A percentile compares a stretch with the other conserved stretches of the same genome.
These are phyloP conservation scores for Amblyopsis rosae DNA, from an alignment of 2,113 vertebrate species.

Conservation along the genomic window DNA sequence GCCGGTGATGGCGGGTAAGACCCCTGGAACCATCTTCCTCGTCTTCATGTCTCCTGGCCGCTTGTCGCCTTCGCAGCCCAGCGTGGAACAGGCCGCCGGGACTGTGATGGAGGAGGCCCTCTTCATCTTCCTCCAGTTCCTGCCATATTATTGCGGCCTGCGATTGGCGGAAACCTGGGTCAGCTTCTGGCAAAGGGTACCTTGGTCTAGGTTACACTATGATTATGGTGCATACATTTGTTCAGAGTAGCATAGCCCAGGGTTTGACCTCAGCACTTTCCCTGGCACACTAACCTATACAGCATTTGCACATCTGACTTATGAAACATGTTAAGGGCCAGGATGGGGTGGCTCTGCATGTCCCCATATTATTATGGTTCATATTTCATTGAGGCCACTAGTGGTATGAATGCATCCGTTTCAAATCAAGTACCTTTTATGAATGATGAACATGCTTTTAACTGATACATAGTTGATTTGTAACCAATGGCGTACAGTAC, in stretches of 20 bases:
- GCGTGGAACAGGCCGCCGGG: constrained; percentile 71
- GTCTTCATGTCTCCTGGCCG: constrained; percentile 54
- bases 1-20: constrained; percentile 31
- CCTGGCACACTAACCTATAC: neutral
- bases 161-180: constrained; percentile 96
- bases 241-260: constrained; percentile 8
- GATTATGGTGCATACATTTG: constrained; percentile 12
- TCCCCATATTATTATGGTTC: neutral
- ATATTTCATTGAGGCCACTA: neutral
- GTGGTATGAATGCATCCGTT: neutral
- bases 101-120: constrained; percentile 70
- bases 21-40: constrained; percentile 47
- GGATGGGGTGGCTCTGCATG: neutral
- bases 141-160: constrained; percentile 99
- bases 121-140: constrained; percentile 97
- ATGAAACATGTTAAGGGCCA: neutral
- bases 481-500: no score
- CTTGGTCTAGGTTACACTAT: constrained; percentile 54
- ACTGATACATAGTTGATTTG: no score
- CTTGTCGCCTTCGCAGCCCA: constrained; percentile 56
- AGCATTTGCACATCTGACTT: neutral
- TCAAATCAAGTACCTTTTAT: no score
- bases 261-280: neutral
- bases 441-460: no score
- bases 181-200: constrained; percentile 82